Conservation (phyloP, 2,888 invertebrate genomes). For the Yponomeuta malinellus region DNA sequence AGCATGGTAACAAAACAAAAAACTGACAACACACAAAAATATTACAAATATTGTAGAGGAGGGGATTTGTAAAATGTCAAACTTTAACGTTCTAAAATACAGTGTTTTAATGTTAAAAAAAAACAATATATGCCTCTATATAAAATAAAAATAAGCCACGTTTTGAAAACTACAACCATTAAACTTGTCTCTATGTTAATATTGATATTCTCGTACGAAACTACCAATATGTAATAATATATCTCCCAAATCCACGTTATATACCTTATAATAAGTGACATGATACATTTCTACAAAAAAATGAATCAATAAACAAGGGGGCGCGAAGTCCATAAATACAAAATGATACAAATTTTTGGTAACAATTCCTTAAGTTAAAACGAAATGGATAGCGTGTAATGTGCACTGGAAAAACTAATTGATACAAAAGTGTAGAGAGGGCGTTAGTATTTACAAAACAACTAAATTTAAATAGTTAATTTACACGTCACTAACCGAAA, state of each 20-base stretch:
- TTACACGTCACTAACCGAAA: constrained; percentile 57
- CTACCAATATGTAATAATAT: constrained; percentile 17
- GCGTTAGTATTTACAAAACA: constrained; percentile 40
- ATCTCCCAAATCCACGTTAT: constrained; percentile 34
- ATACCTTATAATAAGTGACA: constrained; percentile 28
- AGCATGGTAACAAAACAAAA: constrained; percentile 53
- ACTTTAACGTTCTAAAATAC: constrained; percentile 33
- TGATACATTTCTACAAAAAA: constrained; percentile 41
- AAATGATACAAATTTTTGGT: constrained; percentile 59
- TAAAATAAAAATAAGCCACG: constrained; percentile 21
- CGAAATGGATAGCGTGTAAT: constrained; percentile 30
- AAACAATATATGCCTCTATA: constrained; percentile 39
- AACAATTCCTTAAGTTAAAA: constrained; percentile 64
- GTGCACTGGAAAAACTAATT: constrained; percentile 38
- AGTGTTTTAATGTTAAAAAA: constrained; percentile 34
- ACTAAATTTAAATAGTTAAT: constrained; percentile 35
- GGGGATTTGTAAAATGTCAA: constrained; percentile 37
- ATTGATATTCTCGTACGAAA: constrained; percentile 11
- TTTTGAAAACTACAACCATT: constrained; percentile 16
- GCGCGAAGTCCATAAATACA: constrained; percentile 55
- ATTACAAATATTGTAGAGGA: constrained; percentile 25
- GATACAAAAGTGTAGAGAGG: constrained; percentile 31
- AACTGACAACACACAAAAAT: constrained; percentile 25
- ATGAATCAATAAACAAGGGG: constrained; percentile 36
- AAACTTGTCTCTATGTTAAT: constrained; percentile 19